A percentile compares a stretch with the other conserved stretches of the same genome.
Evolutionary conservation across 2,888 invertebrate species (phyloP).

Genomic region (Smittia aterrima): DNA sequence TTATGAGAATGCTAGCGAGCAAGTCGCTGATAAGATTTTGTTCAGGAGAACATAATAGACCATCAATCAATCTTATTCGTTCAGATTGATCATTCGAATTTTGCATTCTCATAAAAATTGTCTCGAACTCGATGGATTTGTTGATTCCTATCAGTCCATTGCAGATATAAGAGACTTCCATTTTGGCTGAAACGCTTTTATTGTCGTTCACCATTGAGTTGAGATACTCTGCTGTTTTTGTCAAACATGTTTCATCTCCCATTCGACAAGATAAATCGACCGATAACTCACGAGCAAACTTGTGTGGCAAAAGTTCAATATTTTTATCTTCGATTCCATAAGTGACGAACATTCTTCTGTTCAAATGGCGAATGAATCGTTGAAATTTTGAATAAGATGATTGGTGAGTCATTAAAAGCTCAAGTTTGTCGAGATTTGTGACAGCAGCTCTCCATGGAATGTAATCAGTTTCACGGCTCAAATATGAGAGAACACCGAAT

Average conservation of each 20-base stretch:
- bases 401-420: neutral
- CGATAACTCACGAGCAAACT: neutral
- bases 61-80: constrained; percentile 28
- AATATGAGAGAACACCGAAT: constrained; percentile 47
- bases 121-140: neutral
- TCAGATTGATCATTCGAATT: constrained; percentile 18
- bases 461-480: constrained; percentile 62
- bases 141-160: constrained; percentile 19
- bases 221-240: neutral
- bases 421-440: neutral
- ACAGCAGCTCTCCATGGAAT: constrained; percentile 53
- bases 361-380: neutral
- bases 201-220: neutral
- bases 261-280: constrained; percentile 28
- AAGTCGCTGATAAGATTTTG: neutral
- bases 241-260: constrained; percentile 14
- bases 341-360: neutral
- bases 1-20: neutral
- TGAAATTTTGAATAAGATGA: neutral
- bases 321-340: neutral
- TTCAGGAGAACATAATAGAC: constrained; percentile 9
- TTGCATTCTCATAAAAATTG: neutral
- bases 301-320: neutral
- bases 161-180: constrained; percentile 14
- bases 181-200: neutral